These are phyloP conservation scores for Alauda arvensis DNA, from an alignment of 2,797 vertebrate species.

Conservation along the genomic window DNA sequence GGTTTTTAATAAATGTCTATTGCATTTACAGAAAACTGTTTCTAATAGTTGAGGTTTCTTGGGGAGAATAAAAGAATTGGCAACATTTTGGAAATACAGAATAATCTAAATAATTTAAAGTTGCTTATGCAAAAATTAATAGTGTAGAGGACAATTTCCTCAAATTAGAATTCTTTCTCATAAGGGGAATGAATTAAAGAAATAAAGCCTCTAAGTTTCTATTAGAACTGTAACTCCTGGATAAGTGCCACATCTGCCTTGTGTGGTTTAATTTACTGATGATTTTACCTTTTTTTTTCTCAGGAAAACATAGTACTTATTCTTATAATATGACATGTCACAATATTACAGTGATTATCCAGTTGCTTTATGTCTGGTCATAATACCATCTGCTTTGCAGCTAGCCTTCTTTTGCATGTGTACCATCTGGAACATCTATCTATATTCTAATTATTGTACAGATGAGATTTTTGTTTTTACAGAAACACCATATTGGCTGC, in stretches of 20 bases:
- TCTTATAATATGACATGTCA: slow-evolving; percentile 46
- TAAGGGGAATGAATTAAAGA: slow-evolving; percentile 29
- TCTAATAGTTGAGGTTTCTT: neutral
- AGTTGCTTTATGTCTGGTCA: slow-evolving; percentile 57
- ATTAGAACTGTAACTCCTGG: slow-evolving; percentile 35
- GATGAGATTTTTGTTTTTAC: slow-evolving; percentile 57
- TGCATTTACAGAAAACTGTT: neutral
- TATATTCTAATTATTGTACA: slow-evolving; percentile 61
- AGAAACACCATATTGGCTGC: slow-evolving; percentile 55
- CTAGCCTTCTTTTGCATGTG: slow-evolving; percentile 29
- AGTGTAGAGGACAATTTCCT: neutral
- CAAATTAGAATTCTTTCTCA: slow-evolving; percentile 30
- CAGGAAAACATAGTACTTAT: slow-evolving; percentile 49
- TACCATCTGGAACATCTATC: slow-evolving; percentile 49
- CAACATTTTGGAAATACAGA: neutral
- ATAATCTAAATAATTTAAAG: neutral
- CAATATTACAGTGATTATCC: slow-evolving; percentile 55
- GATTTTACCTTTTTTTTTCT: slow-evolving; percentile 27
- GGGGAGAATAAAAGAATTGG: neutral
- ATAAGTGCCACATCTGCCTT: slow-evolving; percentile 35
- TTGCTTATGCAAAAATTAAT: slow-evolving; percentile 16
- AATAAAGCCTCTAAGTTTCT: slow-evolving; percentile 16
- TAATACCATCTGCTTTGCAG: slow-evolving; percentile 51
- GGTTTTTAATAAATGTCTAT: neutral
- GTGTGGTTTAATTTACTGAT: slow-evolving; percentile 35